Evolutionary conservation across 2,113 vertebrate species (phyloP).

Genomic region (Spizaetus ornatus): DNA sequence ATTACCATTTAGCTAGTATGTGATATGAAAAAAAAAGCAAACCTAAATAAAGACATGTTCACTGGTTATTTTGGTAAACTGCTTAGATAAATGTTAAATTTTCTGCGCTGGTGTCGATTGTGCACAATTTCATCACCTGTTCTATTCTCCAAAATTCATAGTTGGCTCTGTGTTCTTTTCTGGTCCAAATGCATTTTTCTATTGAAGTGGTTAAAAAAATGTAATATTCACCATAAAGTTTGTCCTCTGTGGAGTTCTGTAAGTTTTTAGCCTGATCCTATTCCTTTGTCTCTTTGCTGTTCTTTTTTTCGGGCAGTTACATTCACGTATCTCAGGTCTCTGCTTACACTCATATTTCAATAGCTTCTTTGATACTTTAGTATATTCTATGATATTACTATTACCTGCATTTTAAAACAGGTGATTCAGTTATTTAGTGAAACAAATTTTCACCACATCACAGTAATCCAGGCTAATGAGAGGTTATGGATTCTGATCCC

Average conservation of each 20-base stretch:
- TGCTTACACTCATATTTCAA: neutral
- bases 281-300: neutral
- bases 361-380: neutral
- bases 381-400: neutral
- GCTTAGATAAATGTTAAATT: neutral
- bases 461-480: neutral
- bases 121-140: neutral
- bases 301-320: neutral
- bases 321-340: neutral
- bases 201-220: neutral
- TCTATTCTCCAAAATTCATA: neutral
- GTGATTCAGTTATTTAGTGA: neutral
- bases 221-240: neutral
- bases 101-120: neutral
- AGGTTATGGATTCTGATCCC: neutral
- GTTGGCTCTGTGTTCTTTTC: neutral
- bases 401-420: neutral
- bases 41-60: neutral
- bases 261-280: neutral
- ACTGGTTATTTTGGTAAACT: neutral
- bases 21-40: neutral
- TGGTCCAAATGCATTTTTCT: neutral
- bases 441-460: neutral
- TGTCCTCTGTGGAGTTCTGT: neutral
- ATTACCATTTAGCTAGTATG: neutral